Evolutionary conservation across 92 coral and sea anemone species (phyloP), one percentile per base, ranked within the genome.

Genomic region (Muricea muricata): DNA sequence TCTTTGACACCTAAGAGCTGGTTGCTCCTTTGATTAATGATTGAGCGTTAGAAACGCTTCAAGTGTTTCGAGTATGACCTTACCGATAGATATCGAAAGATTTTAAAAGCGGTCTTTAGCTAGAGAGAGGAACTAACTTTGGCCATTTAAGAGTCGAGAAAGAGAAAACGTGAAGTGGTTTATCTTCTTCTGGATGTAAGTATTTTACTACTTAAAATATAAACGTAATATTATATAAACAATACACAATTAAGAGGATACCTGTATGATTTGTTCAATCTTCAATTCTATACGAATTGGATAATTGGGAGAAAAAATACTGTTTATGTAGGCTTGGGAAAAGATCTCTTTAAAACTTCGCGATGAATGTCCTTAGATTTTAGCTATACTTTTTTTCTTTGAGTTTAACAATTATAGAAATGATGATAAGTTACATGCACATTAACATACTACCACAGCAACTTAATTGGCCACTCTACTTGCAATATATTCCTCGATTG

Each of bases 51-150:
- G 47, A 15, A 76, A 48, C 81, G 81, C 81, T 76, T 76, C 26
- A 76, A n/a, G 39, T 76, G 45, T 76, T 73, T 73, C 79, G 35
- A 26, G 79, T 26, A 39, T 73, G 79, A 73, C 79, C 54, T 63
- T 73, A 39, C 56, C 79, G 79, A 73, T n/a, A 42, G 24, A 50
- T 28, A 73, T 73, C 79, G 54, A 50, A 26, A 6, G n/a, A 40
- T 70, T 0, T 37, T 41, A 73, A 73, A 73, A 73, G 32, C 0
- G 33, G 14, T 21, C 34, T 73, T 73, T 42, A 3, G 5, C 34
- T 23, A n/a, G 20, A 50, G 56, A 26, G 11, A 40, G 50, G 17
- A 37, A n/a, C 24, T 40, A 35, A 63, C 30, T 63, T 13, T 61
- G 37, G 17, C 70, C 70, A 63, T 30, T 63, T 20, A 25, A 73